Percentiles rank a stretch among this genome's conserved stretches.
These are phyloP conservation scores for Protula sp. DNA, from an alignment of 2,888 invertebrate genomes.

Conservation along the genomic window DNA sequence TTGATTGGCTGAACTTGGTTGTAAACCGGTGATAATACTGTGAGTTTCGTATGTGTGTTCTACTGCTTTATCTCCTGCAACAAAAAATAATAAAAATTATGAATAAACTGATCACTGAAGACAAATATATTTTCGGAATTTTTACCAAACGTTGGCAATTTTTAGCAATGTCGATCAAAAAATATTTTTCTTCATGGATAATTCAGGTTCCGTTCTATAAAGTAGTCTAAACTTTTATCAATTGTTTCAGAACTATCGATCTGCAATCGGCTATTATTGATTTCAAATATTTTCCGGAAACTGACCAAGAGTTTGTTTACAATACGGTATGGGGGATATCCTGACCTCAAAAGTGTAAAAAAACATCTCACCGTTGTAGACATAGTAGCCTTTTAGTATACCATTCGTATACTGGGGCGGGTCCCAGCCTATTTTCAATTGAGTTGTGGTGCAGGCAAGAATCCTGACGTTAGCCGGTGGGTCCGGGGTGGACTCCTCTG, in stretches of 20 bases:
- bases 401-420: constrained; percentile 42
- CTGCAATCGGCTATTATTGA: too few relatives aligned
- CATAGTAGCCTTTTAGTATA: constrained; percentile 43
- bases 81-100: neutral
- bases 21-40: constrained; percentile 43
- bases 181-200: too few relatives aligned
- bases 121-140: too few relatives aligned
- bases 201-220: too few relatives aligned
- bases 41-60: constrained; percentile 39
- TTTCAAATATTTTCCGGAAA: too few relatives aligned
- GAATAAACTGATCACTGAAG: neutral
- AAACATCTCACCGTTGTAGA: constrained; percentile 37
- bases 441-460: constrained; percentile 45
- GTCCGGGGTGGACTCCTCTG: constrained; percentile 34
- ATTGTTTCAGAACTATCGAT: too few relatives aligned
- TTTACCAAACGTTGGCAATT: too few relatives aligned
- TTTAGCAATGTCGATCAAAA: too few relatives aligned
- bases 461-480: constrained; percentile 41
- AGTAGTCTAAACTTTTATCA: too few relatives aligned
- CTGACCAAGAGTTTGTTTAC: too few relatives aligned
- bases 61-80: constrained; percentile 34
- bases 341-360: constrained; percentile 1
- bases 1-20: constrained; percentile 43
- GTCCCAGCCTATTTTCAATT: constrained; percentile 51
- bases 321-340: too few relatives aligned